Conservation (phyloP, 2,888 invertebrate species). For the Agrochola macilenta region DNA sequence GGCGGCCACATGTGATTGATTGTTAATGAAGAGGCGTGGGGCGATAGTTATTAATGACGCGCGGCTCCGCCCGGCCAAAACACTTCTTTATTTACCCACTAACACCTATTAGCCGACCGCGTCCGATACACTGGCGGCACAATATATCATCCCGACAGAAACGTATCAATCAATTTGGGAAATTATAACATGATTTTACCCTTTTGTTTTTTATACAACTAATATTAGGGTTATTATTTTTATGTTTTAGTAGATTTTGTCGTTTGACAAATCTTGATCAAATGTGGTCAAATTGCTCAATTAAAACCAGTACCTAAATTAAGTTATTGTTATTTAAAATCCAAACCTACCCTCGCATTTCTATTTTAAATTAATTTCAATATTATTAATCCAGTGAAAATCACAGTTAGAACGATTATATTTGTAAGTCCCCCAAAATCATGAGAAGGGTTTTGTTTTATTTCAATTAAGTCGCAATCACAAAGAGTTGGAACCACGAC, state of each 20-base stretch:
- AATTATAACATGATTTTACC: constrained; percentile 81
- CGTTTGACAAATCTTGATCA: too few relatives aligned
- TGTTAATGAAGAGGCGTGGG: constrained; percentile 87
- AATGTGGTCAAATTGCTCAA: neutral
- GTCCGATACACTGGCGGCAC: constrained; percentile 80
- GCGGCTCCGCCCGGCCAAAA: constrained; percentile 79
- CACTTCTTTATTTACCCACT: constrained; percentile 86
- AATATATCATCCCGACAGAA: constrained; percentile 84
- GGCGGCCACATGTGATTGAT: constrained; percentile 86
- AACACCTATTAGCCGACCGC: constrained; percentile 85
- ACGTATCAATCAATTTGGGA: constrained; percentile 88
- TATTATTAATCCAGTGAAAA: constrained; percentile 67
- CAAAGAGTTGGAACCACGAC: constrained; percentile 86
- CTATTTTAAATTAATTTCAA: constrained; percentile 36
- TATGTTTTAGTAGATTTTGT: neutral
- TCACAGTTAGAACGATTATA: constrained; percentile 68
- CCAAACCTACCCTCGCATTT: constrained; percentile 8
- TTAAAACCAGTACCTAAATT: neutral
- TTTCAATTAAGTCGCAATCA: constrained; percentile 89
- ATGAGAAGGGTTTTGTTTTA: constrained; percentile 87
- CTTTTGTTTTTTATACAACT: constrained; percentile 70
- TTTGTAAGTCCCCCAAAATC: constrained; percentile 75
- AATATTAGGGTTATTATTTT: constrained; percentile 29
- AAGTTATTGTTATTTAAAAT: constrained; percentile 19
- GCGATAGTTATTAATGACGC: constrained; percentile 89